Conservation (phyloP, 2,888 invertebrate genomes). For the Lampropteryx suffumata region DNA sequence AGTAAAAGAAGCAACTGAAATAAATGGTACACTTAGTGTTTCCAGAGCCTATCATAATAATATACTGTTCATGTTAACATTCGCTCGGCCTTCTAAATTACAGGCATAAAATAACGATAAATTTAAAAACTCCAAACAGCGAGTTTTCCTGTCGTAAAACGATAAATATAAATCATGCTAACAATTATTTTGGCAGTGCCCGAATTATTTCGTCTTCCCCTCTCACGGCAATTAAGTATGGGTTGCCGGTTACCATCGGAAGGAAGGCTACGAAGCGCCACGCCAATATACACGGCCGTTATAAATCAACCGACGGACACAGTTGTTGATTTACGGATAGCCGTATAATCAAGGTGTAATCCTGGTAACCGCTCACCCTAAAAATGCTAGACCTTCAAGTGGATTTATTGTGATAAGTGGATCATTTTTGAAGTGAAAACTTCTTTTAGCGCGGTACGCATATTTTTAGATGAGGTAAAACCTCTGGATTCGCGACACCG, state of each 20-base stretch:
- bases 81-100: conserved; percentile 44
- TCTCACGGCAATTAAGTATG: conserved; percentile 58
- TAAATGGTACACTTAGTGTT: conserved; percentile 10
- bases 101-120: conserved; percentile 56
- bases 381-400: conserved; percentile 5
- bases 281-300: conserved; percentile 58
- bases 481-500: no score
- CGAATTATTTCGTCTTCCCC: conserved; percentile 61
- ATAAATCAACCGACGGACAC: conserved; percentile 58
- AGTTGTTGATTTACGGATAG: conserved; percentile 58
- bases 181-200: conserved; percentile 55
- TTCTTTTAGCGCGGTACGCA: no score
- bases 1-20: conserved; percentile 3
- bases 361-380: conserved; percentile 4
- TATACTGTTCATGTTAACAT: conserved; percentile 33
- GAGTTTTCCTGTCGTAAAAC: conserved; percentile 56
- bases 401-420: conserved; percentile 3
- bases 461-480: no score
- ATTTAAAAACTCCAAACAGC: conserved; percentile 57
- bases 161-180: conserved; percentile 61
- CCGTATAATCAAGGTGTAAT: conserved; percentile 47
- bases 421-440: neutral
- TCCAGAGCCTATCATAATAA: conserved; percentile 27
- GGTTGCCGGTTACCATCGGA: conserved; percentile 48
- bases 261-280: conserved; percentile 59